These are phyloP conservation scores for Sebastes schlegelii DNA, from an alignment of 2,113 vertebrate species.

Conservation along the genomic window DNA sequence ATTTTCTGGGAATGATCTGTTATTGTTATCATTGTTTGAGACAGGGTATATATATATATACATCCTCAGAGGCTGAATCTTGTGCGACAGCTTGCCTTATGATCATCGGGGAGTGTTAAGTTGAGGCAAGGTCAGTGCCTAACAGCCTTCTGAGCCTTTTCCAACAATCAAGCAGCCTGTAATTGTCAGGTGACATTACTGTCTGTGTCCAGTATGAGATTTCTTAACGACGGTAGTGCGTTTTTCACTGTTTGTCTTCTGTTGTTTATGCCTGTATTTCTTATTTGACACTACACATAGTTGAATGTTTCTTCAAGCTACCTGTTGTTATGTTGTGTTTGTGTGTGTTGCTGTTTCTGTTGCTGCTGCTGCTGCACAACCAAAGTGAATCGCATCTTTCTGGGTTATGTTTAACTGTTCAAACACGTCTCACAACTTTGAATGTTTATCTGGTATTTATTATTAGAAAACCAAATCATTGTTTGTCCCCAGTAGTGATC, in stretches of 20 bases:
- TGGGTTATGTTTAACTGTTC: neutral
- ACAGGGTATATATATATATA: conserved; percentile 23
- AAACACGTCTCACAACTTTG: conserved; percentile 8
- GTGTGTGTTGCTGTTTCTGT: conserved; percentile 13
- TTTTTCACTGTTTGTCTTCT: conserved; percentile 17
- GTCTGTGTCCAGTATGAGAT: conserved; percentile 11
- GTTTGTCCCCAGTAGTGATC: conserved; percentile 19
- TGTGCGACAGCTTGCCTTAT: conserved; percentile 40
- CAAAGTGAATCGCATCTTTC: conserved; percentile 44
- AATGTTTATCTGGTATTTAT: conserved; percentile 51
- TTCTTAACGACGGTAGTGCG: neutral
- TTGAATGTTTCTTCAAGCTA: conserved; percentile 26
- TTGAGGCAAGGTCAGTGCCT: conserved; percentile 30
- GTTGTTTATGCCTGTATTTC: conserved; percentile 13
- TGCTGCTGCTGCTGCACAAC: conserved; percentile 55
- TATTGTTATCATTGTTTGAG: conserved; percentile 23
- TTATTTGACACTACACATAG: neutral
- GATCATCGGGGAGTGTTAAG: conserved; percentile 32
- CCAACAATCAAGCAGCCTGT: conserved; percentile 50
- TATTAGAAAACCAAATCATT: conserved; percentile 14
- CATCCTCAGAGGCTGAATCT: conserved; percentile 34
- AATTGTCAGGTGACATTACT: neutral
- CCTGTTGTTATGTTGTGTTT: conserved; percentile 5
- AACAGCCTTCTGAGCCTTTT: conserved; percentile 39
- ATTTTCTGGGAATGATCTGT: conserved; percentile 27